A percentile compares a stretch with the other conserved stretches of the same genome.
phyloP scores from a whole-genome alignment of 2,797 vertebrate species.

The Dendrocincla fuliginosa region DNA sequence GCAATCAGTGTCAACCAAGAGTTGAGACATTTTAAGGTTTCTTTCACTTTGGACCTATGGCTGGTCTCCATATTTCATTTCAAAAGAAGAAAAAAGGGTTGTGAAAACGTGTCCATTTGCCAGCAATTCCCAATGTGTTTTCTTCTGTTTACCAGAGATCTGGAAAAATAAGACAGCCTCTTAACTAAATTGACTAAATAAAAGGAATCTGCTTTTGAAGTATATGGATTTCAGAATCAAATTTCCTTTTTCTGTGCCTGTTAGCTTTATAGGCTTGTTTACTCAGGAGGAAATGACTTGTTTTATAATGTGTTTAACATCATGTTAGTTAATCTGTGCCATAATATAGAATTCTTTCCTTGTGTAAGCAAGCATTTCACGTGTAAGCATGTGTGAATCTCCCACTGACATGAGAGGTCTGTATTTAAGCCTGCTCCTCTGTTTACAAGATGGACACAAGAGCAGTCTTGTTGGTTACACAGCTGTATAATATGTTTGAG shows the following conservation, averaged over 20 bases:
- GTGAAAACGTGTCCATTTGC: not conserved
- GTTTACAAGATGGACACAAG: not conserved
- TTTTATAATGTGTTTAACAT: slow-evolving; percentile 69
- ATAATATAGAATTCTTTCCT: slow-evolving; percentile 30
- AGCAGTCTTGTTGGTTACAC: not conserved
- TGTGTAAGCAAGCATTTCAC: slow-evolving; percentile 12
- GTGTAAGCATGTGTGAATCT: not conserved
- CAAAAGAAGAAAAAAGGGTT: not conserved
- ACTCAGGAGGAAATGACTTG: slow-evolving; percentile 61
- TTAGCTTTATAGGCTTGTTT: slow-evolving; percentile 63
- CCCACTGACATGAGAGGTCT: not conserved
- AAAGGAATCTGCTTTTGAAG: slow-evolving; percentile 68
- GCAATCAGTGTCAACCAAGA: not conserved
- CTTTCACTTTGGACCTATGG: not conserved
- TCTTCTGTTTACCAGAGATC: slow-evolving; percentile 43
- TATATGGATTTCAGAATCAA: slow-evolving; percentile 63
- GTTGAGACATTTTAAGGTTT: not conserved
- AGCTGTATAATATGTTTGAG: not conserved
- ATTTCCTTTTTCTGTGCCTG: slow-evolving; percentile 66
- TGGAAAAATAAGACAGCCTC: slow-evolving; percentile 40
- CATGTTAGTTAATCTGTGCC: slow-evolving; percentile 59
- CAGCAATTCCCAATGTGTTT: slow-evolving; percentile 33
- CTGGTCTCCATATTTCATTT: not conserved
- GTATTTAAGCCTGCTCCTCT: not conserved
- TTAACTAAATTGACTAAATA: slow-evolving; percentile 52